These are phyloP conservation scores for Theonella swinhoei DNA, from an alignment of 37 sponge, comb jelly and placozoan genomes.

Conservation along the genomic window DNA sequence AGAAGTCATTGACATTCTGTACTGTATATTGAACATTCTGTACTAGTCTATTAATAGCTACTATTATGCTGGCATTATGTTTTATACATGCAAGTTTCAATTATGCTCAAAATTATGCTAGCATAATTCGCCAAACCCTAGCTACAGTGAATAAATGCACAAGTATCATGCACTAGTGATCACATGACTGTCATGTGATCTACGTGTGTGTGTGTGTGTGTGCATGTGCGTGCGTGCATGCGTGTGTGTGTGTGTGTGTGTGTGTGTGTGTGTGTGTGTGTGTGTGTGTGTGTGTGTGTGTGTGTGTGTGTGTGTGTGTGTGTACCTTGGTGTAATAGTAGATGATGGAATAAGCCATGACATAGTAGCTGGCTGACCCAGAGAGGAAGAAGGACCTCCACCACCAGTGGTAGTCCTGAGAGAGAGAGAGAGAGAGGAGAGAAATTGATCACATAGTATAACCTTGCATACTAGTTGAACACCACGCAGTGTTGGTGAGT, in stretches of 20 bases:
- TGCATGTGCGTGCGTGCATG: too few relatives aligned
- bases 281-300: slow-evolving; percentile 12
- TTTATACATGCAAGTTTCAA: too few relatives aligned
- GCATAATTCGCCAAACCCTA: too few relatives aligned
- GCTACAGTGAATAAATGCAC: too few relatives aligned
- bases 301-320: background rate
- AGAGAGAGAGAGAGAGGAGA: background rate
- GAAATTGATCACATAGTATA: background rate
- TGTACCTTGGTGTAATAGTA: slow-evolving; percentile 93
- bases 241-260: background rate
- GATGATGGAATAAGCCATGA: slow-evolving; percentile 85
- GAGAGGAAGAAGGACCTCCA: slow-evolving; percentile 95
- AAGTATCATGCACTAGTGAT: background rate
- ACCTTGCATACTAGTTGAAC: background rate
- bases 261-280: background rate
- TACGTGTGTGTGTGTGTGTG: too few relatives aligned
- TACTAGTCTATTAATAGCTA: too few relatives aligned
- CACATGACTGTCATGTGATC: background rate
- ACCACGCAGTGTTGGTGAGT: background rate
- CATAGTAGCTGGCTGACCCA: slow-evolving; percentile 89
- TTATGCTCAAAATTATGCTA: too few relatives aligned
- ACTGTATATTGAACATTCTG: too few relatives aligned
- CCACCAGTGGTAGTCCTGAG: slow-evolving; percentile 98
- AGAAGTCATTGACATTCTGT: too few relatives aligned
- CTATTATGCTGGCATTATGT: too few relatives aligned